Evolutionary conservation across 2,888 invertebrate genomes (phyloP).

Genomic region (Cephus sareptanus): DNA sequence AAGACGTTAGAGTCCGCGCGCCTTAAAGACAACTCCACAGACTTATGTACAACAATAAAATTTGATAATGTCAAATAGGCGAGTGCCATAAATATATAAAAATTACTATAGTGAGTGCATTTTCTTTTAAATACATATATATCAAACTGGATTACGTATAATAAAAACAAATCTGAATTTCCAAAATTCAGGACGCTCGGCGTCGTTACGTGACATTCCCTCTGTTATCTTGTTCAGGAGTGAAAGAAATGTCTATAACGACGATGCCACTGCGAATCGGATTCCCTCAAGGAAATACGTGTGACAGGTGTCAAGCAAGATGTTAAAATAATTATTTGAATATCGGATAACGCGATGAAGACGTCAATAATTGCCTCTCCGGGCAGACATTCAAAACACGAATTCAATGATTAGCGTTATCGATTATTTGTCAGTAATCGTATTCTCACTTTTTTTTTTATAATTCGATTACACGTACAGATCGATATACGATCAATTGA

Average conservation of each 20-base stretch:
- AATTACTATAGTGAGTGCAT: background rate
- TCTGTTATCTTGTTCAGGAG: background rate
- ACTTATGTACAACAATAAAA: background rate
- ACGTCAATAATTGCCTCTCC: background rate
- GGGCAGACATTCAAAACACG: background rate
- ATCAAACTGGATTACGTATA: background rate
- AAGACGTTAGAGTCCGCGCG: background rate
- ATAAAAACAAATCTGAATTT: background rate
- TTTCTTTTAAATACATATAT: background rate
- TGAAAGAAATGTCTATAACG: background rate
- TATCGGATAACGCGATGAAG: no score
- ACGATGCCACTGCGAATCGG: background rate
- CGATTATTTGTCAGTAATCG: background rate
- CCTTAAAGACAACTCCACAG: background rate
- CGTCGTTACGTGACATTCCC: background rate
- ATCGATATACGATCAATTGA: background rate
- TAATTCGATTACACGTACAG: background rate
- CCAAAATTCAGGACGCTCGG: background rate
- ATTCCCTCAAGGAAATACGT: background rate
- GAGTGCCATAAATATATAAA: background rate
- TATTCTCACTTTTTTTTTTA: background rate
- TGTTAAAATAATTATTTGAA: background rate
- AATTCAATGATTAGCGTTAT: background rate
- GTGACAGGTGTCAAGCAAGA: background rate
- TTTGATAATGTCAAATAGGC: background rate